Evolutionary conservation across 1,140 invertebrate species (phyloP).

Genomic region (Drosophila setifemur): DNA sequence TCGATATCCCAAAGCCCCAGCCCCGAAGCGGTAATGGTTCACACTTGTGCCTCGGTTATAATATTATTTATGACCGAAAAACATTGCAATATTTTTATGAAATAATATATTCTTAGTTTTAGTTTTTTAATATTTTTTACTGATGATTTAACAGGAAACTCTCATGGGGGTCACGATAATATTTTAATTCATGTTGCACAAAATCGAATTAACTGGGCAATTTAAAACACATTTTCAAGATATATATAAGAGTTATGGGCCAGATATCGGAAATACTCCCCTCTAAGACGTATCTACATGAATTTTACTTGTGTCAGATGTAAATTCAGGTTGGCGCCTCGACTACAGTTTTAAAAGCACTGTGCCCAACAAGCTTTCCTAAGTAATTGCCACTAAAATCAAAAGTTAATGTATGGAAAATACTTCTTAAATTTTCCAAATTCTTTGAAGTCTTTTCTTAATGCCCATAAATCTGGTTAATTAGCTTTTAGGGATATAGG

Average conservation of each 20-base stretch:
- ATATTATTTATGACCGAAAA: not conserved
- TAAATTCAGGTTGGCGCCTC: conserved; percentile 1
- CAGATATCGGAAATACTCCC: too few species aligned
- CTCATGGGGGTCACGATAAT: not conserved
- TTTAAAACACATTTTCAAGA: too few species aligned
- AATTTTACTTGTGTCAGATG: not conserved
- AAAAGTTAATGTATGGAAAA: not conserved
- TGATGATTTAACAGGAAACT: not conserved
- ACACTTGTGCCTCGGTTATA: not conserved
- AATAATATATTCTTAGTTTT: too few species aligned
- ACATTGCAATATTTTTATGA: too few species aligned
- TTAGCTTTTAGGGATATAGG: not conserved
- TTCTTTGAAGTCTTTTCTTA: conserved; percentile 19
- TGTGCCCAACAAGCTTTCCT: not conserved
- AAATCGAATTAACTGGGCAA: too few species aligned
- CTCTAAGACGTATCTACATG: not conserved
- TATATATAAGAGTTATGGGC: too few species aligned
- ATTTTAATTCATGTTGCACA: too few species aligned
- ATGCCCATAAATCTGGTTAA: conserved; percentile 12
- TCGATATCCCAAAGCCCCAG: conserved; percentile 18
- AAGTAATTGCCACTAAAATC: not conserved
- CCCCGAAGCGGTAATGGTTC: conserved; percentile 29
- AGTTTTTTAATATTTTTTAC: not conserved
- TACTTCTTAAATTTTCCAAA: conserved; percentile 15
- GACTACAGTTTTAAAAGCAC: conserved; percentile 22